Evolutionary conservation across 2,797 vertebrate species (phyloP).

Genomic region (Chromobotia macracanthus): DNA sequence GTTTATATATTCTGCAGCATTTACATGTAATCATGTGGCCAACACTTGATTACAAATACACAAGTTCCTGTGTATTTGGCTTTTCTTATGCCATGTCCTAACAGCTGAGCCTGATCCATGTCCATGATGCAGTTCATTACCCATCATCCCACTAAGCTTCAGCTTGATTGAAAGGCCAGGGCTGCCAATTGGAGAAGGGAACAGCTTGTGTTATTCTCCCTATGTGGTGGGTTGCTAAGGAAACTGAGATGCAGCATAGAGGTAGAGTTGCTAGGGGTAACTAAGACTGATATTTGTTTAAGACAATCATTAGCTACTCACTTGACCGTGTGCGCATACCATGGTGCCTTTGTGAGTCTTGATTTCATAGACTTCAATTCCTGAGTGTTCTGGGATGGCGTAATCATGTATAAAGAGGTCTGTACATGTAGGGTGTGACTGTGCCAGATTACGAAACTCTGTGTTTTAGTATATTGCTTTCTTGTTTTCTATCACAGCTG

Average conservation of each 20-base stretch:
- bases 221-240: constrained; percentile 76
- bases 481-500: constrained; percentile 3
- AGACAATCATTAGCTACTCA: constrained; percentile 66
- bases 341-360: constrained; percentile 33
- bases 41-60: neutral
- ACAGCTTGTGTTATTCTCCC: constrained; percentile 35
- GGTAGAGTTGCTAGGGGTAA: constrained; percentile 76
- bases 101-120: neutral
- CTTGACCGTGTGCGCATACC: constrained; percentile 40
- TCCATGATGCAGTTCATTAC: constrained; percentile 38
- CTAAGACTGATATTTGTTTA: constrained; percentile 71
- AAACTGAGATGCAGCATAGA: constrained; percentile 72
- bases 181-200: constrained; percentile 64
- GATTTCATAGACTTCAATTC: neutral
- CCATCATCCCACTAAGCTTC: constrained; percentile 32
- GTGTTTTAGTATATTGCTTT: neutral
- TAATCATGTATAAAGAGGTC: constrained; percentile 12
- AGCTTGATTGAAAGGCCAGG: constrained; percentile 54
- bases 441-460: constrained; percentile 13
- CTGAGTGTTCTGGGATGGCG: neutral
- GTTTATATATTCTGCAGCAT: neutral
- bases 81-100: too few relatives aligned
- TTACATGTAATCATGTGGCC: neutral
- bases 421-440: constrained; percentile 19
- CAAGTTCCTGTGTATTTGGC: too few relatives aligned